A percentile compares a stretch with the other conserved stretches of the same genome.
Evolutionary conservation across 2,888 invertebrate species (phyloP).

Genomic region (Rhabditoides inermis): DNA sequence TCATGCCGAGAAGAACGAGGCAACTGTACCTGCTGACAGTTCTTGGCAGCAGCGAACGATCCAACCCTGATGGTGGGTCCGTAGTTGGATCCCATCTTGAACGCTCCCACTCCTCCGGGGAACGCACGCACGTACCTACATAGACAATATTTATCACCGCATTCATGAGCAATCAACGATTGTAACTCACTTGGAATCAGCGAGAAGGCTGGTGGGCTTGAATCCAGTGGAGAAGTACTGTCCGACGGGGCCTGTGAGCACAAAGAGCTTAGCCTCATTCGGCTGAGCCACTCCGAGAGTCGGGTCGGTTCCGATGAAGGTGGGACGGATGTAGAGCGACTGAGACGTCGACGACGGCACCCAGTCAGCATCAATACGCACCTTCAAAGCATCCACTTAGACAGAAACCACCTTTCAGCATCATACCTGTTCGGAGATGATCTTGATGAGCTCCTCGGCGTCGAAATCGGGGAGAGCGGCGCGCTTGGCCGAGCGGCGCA

Average conservation of each 20-base stretch:
- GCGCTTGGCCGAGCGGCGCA: slow-evolving; percentile 76
- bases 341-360: slow-evolving; percentile 77
- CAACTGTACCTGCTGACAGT: slow-evolving; percentile 71
- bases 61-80: slow-evolving; percentile 59
- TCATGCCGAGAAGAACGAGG: no score
- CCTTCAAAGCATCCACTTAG: no score
- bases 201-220: slow-evolving; percentile 65
- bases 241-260: slow-evolving; percentile 84
- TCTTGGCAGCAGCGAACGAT: slow-evolving; percentile 68
- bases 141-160: no score
- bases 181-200: no score
- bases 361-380: slow-evolving; percentile 92
- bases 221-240: slow-evolving; percentile 71
- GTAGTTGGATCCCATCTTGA: slow-evolving; percentile 80
- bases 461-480: slow-evolving; percentile 82
- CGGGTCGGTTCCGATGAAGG: slow-evolving; percentile 89
- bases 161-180: no score
- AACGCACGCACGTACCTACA: slow-evolving; percentile 68
- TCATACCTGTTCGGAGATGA: slow-evolving; percentile 72
- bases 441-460: slow-evolving; percentile 73
- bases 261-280: slow-evolving; percentile 78
- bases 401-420: no score
- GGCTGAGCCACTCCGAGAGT: slow-evolving; percentile 81
- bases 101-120: slow-evolving; percentile 82
- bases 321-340: slow-evolving; percentile 89